These are phyloP conservation scores for Drosophila littoralis DNA, from an alignment of 1,140 invertebrate species.

Conservation along the genomic window DNA sequence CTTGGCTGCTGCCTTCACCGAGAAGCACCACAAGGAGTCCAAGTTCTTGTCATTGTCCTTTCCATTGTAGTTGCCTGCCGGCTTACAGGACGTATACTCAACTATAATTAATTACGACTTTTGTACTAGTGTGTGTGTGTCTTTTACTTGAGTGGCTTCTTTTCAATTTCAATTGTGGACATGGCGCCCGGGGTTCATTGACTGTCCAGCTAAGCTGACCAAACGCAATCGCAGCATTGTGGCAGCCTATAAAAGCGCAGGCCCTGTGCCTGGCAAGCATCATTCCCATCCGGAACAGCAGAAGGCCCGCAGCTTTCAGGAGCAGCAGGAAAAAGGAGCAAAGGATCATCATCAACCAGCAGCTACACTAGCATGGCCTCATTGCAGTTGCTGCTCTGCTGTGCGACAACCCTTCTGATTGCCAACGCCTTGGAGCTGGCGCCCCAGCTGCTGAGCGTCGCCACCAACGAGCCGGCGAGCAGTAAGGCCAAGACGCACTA, in stretches of 20 bases:
- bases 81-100: conserved; percentile 66
- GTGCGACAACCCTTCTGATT: conserved; percentile 61
- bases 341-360: conserved; percentile 3
- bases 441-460: conserved; percentile 44
- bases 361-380: conserved; percentile 64
- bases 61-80: conserved; percentile 34
- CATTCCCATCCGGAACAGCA: conserved; percentile 50
- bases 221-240: not conserved
- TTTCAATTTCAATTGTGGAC: conserved; percentile 68
- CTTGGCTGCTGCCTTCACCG: conserved; percentile 13
- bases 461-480: conserved; percentile 30
- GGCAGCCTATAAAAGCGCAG: conserved; percentile 58
- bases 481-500: conserved; percentile 58
- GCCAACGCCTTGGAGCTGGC: conserved; percentile 61
- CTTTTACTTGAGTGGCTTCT: conserved; percentile 68
- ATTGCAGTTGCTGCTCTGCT: conserved; percentile 71
- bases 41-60: conserved; percentile 10
- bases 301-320: conserved; percentile 1
- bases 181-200: conserved; percentile 61
- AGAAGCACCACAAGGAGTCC: conserved; percentile 65
- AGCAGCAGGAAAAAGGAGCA: not conserved
- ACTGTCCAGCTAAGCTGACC: conserved; percentile 36
- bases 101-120: conserved; percentile 75
- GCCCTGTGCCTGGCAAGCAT: conserved; percentile 23
- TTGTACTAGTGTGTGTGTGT: conserved; percentile 29